Conservation (phyloP, 2,888 invertebrate species). For the Ophion ellenae region DNA sequence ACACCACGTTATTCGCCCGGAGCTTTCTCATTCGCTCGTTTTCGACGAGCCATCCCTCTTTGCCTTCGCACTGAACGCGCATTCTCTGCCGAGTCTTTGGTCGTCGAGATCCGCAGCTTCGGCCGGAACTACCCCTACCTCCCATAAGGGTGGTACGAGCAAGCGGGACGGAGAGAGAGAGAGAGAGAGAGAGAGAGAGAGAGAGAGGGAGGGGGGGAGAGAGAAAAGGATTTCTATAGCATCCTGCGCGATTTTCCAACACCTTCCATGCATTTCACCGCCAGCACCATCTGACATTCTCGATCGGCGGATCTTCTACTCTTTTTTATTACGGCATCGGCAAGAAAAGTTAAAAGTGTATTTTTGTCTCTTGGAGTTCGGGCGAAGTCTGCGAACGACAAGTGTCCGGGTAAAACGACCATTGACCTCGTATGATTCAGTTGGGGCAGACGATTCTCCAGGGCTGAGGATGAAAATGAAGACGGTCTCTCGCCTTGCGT, state of each 20-base stretch:
- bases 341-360: not conserved
- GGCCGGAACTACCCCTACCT: conserved; percentile 26
- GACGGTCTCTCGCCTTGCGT: no score
- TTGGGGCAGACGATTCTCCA: not conserved
- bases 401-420: not conserved
- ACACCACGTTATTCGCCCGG: conserved; percentile 75
- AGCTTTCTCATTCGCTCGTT: conserved; percentile 75
- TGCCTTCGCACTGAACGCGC: conserved; percentile 57
- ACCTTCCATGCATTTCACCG: conserved; percentile 56
- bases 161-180: not conserved
- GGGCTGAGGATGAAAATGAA: not conserved
- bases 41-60: conserved; percentile 63
- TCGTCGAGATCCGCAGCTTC: conserved; percentile 28
- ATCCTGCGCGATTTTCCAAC: conserved; percentile 1
- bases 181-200: not conserved
- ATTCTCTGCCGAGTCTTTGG: conserved; percentile 33
- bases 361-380: not conserved
- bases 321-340: not conserved
- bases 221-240: not conserved
- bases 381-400: not conserved
- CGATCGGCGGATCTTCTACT: not conserved
- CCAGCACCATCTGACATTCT: conserved; percentile 10
- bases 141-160: not conserved
- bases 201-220: not conserved
- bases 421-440: not conserved